Conservation (phyloP, 2,113 vertebrate species). For the Dasyornis broadbenti region DNA sequence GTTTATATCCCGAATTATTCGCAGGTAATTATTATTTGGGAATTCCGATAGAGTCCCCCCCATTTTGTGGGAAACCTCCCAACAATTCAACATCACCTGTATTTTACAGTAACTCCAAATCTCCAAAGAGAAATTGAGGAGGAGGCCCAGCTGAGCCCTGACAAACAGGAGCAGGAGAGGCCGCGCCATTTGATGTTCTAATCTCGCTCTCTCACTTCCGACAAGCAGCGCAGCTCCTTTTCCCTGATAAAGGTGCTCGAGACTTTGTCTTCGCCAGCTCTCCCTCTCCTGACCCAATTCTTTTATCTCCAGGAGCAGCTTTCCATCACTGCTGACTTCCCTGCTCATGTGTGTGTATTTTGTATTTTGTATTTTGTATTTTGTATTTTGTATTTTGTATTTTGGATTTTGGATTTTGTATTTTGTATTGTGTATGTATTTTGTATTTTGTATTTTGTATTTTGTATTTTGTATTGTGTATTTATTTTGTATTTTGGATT, state of each 20-base stretch:
- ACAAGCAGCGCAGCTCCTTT: not conserved
- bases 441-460: not conserved
- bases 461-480: fast-evolving
- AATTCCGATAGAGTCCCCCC: fast-evolving
- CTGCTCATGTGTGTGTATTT: fast-evolving
- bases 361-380: not conserved
- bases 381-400: not conserved
- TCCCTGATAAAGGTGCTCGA: not conserved
- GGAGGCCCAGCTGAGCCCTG: not conserved
- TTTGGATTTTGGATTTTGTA: not conserved
- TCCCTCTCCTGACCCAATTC: not conserved
- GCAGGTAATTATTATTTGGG: not conserved
- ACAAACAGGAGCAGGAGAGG: not conserved
- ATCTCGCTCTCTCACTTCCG: not conserved
- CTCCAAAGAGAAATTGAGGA: not conserved
- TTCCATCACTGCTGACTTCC: not conserved
- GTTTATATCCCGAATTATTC: not conserved
- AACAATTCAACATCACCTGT: not conserved
- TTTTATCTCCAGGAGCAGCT: not conserved
- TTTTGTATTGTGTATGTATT: fast-evolving
- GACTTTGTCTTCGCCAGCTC: not conserved
- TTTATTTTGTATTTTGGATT: not conserved
- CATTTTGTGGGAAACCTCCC: not conserved
- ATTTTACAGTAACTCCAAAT: not conserved
- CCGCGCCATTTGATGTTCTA: not conserved